These are phyloP conservation scores for Tauraco hartlaubi DNA, from an alignment of 2,797 vertebrate species.

Conservation along the genomic window DNA sequence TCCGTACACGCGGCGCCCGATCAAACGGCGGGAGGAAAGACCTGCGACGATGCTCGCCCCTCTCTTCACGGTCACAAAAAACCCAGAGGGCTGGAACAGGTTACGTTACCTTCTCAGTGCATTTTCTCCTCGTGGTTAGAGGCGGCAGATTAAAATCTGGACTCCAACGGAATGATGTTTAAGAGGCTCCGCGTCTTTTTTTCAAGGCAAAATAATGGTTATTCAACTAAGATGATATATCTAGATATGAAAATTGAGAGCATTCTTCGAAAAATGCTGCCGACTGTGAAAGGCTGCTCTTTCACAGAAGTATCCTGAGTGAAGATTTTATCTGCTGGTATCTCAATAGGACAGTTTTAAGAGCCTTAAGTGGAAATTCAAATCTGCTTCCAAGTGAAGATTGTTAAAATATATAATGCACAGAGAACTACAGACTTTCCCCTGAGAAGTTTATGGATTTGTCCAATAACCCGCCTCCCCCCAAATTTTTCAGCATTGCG, in stretches of 20 bases:
- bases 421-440: constrained; percentile 37
- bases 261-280: constrained; percentile 71
- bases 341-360: constrained; percentile 68
- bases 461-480: not conserved
- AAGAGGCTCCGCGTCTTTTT: constrained; percentile 52
- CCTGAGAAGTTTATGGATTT: not conserved
- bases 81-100: not conserved
- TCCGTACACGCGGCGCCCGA: fast-evolving
- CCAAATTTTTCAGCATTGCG: not conserved
- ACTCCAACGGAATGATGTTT: constrained; percentile 61
- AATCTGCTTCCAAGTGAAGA: constrained; percentile 62
- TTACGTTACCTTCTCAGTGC: not conserved
- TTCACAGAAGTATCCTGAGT: constrained; percentile 71
- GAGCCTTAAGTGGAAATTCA: constrained; percentile 72
- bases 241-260: constrained; percentile 75
- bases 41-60: fast-evolving
- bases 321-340: constrained; percentile 72
- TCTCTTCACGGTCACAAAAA: not conserved
- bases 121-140: constrained; percentile 35
- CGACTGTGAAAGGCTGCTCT: constrained; percentile 68
- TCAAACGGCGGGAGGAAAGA: not conserved
- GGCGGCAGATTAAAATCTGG: constrained; percentile 70
- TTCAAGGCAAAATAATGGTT: constrained; percentile 76
- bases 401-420: constrained; percentile 70
- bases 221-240: constrained; percentile 75